Evolutionary conservation across 2,888 invertebrate genomes (phyloP).

Genomic region (Rambutsinella grinnellia): DNA sequence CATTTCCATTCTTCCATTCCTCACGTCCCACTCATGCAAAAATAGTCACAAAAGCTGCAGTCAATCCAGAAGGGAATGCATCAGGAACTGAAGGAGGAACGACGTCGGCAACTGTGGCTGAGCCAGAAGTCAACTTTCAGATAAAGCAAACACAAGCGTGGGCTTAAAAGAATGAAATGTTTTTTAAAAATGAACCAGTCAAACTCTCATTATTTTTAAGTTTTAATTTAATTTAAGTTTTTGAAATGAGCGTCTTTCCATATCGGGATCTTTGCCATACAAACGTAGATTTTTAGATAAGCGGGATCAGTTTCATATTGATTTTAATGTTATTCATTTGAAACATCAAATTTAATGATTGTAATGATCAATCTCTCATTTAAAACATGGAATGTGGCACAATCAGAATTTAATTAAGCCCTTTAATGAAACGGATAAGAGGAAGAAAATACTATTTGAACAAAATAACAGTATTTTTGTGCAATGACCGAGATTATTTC

Average conservation of each 20-base stretch:
- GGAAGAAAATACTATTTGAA: no score
- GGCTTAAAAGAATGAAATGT: conserved; percentile 28
- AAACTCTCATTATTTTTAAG: not conserved
- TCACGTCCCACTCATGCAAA: not conserved
- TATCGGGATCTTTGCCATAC: no score
- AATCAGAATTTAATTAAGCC: no score
- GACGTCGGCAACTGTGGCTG: conserved; percentile 4
- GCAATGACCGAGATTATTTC: no score
- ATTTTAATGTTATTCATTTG: not conserved
- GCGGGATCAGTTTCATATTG: not conserved
- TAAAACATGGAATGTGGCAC: no score
- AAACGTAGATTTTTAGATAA: not conserved
- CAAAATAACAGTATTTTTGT: no score
- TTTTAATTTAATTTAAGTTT: not conserved
- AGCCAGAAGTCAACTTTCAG: conserved; percentile 36
- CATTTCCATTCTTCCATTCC: not conserved
- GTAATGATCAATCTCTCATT: no score
- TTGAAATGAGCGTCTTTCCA: no score
- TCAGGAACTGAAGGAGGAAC: conserved; percentile 22
- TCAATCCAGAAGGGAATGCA: conserved; percentile 41
- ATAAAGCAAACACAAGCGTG: conserved; percentile 43
- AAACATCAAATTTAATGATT: not conserved
- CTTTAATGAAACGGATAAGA: no score
- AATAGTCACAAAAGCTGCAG: conserved; percentile 43
- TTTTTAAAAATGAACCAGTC: no score